These are phyloP conservation scores for Struthio camelus DNA, from an alignment of 2,113 vertebrate species.

Conservation along the genomic window DNA sequence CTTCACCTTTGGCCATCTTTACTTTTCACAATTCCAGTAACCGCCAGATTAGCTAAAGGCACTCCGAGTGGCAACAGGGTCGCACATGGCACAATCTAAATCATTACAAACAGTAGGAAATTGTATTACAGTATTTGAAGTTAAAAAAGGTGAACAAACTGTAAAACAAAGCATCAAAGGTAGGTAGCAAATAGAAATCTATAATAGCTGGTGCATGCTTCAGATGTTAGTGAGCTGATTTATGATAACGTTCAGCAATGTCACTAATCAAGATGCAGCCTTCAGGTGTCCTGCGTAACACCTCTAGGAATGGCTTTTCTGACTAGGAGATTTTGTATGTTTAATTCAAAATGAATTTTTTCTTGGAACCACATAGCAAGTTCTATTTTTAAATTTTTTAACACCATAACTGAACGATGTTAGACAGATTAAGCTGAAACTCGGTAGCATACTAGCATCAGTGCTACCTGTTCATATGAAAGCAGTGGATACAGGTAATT, in stretches of 20 bases:
- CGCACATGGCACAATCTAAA: background rate
- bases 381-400: background rate
- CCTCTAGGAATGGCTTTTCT: background rate
- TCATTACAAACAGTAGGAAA: background rate
- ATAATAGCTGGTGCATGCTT: slow-evolving; percentile 9
- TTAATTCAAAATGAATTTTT: background rate
- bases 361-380: background rate
- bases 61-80: background rate
- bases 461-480: background rate
- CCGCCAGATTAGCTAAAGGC: background rate
- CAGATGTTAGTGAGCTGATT: no score
- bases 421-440: background rate
- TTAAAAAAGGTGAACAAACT: background rate
- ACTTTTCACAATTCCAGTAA: background rate
- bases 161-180: background rate
- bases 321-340: background rate
- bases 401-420: fast-evolving
- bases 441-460: background rate
- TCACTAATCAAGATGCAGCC: background rate
- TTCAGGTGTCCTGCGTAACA: background rate
- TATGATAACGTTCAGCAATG: background rate
- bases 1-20: background rate
- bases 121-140: background rate
- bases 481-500: background rate
- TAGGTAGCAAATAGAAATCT: background rate